These are phyloP conservation scores for Petromus typicus DNA, from an alignment of 2,113 vertebrate species.

Conservation along the genomic window DNA sequence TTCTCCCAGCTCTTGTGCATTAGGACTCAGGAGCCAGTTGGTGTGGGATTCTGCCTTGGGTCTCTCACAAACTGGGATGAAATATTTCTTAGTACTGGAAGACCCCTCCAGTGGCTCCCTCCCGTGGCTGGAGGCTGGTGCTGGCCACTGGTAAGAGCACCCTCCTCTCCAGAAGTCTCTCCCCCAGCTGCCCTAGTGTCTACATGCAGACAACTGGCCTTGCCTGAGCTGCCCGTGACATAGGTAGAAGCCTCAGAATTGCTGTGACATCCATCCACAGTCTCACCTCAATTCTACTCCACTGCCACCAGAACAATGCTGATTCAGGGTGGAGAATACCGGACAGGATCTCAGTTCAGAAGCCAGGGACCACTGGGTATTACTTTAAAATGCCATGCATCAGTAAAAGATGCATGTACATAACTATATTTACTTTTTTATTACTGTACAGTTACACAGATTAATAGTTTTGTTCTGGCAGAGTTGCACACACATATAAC, in stretches of 20 bases:
- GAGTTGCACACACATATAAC: no score
- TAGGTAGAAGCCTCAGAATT: no score
- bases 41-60: no score
- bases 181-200: background rate
- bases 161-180: fast-evolving
- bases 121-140: fast-evolving
- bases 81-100: fast-evolving
- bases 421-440: background rate
- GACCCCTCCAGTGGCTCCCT: background rate
- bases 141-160: background rate
- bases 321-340: background rate
- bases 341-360: background rate
- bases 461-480: no score
- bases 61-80: background rate
- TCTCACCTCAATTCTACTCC: no score
- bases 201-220: fast-evolving
- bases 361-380: no score
- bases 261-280: no score
- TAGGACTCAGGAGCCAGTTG: background rate
- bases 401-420: background rate
- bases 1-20: background rate
- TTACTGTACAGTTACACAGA: no score
- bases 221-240: background rate
- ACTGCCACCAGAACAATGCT: no score
- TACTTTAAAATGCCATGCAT: no score